Base-by-base conservation (phyloP, 2,797 vertebrate genomes). In the Artibeus lituratus region DNA sequence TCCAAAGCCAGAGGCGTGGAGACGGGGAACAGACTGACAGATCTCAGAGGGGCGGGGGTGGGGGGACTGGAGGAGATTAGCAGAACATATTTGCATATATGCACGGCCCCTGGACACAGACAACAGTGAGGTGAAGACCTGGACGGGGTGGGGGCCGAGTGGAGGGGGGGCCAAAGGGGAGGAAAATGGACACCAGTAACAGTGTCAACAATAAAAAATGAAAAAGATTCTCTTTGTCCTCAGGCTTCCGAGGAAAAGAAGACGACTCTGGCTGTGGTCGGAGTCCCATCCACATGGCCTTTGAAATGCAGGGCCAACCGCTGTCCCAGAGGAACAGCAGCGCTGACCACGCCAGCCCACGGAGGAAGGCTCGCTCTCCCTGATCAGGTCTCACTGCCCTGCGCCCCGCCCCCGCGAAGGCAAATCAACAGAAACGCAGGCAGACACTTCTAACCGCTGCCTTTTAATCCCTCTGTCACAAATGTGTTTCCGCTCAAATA, bases 171-270 rank as follows among this genome's bases (percentile, higher is more conserved):
- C 15, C 29, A 12, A n/a, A 65, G 29, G 29, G 29, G 59, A 65
- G 59, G 59, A n/a, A 32, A n/a, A 65, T 32, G 59, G 59, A n/a
- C 29, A n/a, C 32, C 29, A 6, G 59, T 7, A 16, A 65, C n/a
- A 65, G 59, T 7, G 59, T 16, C 59, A 65, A n/a, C 59, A 32
- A 65, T 15, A 65, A n/a, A n/a, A 65, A 32, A n/a, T 7, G 5
- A 32, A 65, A 65, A 91, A 90, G 21, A 42, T 65, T 53, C 42
- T 76, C 72, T 95, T 94, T 95, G 95, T 97, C 95, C 85, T 94
- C 49, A 22, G 57, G 62, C 49, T 94, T 96, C 53, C 0, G 0
- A n/a, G 42, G 81, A 83, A 90, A 84, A 18, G 65, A 65, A 37
- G 57, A 29, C 4, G n/a, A 57, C 37, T 59, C 87, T 42, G 51